phyloP scores from a whole-genome alignment of 2,888 invertebrate genomes.

The Phoronis australis region DNA sequence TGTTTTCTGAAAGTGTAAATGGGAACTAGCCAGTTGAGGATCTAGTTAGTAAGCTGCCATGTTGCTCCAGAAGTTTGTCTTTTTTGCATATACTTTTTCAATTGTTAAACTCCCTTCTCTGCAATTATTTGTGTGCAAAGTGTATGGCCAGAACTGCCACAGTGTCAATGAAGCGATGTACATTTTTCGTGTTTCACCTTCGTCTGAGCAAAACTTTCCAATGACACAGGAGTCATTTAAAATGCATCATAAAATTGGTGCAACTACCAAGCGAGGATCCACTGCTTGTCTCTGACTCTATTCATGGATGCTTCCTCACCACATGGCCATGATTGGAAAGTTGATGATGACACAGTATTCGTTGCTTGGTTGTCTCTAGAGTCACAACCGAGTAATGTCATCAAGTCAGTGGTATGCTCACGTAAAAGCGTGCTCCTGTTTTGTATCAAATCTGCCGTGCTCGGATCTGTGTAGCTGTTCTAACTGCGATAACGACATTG shows the following conservation, averaged over 20 bases:
- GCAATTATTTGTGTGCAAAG: constrained; percentile 1
- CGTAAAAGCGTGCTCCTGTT: not conserved
- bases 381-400: not conserved
- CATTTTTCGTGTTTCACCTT: not conserved
- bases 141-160: not conserved
- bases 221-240: not conserved
- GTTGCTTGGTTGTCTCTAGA: not conserved
- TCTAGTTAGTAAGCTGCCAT: too few relatives aligned
- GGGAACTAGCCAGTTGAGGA: too few relatives aligned
- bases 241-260: not conserved
- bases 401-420: not conserved
- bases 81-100: too few relatives aligned
- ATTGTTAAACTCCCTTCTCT: too few relatives aligned
- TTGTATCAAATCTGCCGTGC: too few relatives aligned
- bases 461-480: too few relatives aligned
- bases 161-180: not conserved
- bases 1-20: too few relatives aligned
- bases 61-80: too few relatives aligned
- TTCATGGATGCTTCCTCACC: not conserved
- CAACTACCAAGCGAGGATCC: constrained; percentile 1
- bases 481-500: too few relatives aligned
- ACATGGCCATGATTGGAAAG: not conserved
- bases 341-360: not conserved
- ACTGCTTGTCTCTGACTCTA: not conserved
- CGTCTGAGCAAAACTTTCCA: not conserved